Base-by-base conservation (phyloP, 2,888 invertebrate species). In the Polyploca ridens region DNA sequence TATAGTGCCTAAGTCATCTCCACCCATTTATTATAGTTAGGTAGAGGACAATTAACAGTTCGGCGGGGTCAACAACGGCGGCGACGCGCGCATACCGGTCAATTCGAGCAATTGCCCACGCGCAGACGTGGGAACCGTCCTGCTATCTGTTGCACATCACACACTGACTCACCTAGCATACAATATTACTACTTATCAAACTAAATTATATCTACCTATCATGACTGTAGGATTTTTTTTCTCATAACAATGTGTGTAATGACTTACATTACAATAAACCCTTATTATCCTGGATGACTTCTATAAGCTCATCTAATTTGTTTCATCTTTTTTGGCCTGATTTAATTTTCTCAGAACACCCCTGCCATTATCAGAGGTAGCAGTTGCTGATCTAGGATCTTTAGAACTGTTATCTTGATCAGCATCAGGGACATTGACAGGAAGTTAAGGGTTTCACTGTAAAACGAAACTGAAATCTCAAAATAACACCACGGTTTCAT, bases 21-120 rank as follows among this genome's bases (percentile, higher is more conserved):
- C 69, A 84, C 68, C 64, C 64, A 60, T 65, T 74, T 61, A 60
- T 63, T 69, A 57, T 65, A 60, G 74, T 82, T 86, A 90, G 88
- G 89, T 90, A 84, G 83, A 78, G 81, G 79, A 85, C 90, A 91
- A 90, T 90, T 88, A 90, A 87, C 82, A 78, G 86, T 79, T 74
- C 76, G 79, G 81, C 78, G 83, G 86, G 88, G 89, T 91, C 90
- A 91, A 89, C 82, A 81, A 80, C 75, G 83, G 54, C 54, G 54
- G 54, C 54, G 78, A 83, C 87, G 84, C 85, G 71, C 86, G 87
- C 87, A 88, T 89, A 86, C 90, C 90, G 89, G 84, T 86, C 90
- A 91, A 91, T 88, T 90, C 86, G 74, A 76, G 75, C 90, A 90
- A 91, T 91, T 90, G 90, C 69, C 72, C 75, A 66, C 73, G 73